Evolutionary conservation across 2,797 vertebrate genomes (phyloP), one percentile per base, ranked within the genome.

Genomic region (Phoxinus dragarum): DNA sequence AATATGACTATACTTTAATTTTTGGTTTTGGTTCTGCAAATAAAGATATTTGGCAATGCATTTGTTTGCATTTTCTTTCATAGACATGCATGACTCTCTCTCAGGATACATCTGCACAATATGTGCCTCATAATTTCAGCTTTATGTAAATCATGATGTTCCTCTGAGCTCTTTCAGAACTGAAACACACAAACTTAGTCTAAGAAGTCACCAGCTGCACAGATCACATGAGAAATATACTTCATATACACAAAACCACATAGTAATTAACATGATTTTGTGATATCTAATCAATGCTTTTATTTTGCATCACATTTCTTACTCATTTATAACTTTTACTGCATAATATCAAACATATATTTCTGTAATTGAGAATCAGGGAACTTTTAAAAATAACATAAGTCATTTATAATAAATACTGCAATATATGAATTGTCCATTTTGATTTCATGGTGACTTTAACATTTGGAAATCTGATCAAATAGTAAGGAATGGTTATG

Each of bases 21-120:
- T 4, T 52, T 54, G 19, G 5, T 36, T 77, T 59, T 40, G 34
- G 12, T 56, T 3, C 34, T 59, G 21, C 4, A 56, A 59, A 36
- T 59, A 59, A 77, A 77, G n/a, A 38, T 40, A 21, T 59, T 75
- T 40, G 34, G 21, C 52, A 40, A 38, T 2, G 12, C 52, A 56
- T 59, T 76, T 2, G 11, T 56, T n/a, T 56, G 52, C 74, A 40
- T 56, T 59, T n/a, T 76, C 21, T 56, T 76, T 76, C 21, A 7
- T 23, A 52, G 42, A 14, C 52, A 38, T 4, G 6, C 5, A 14
- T n/a, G 52, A 59, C 59, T 83, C 61, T 42, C 71, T 3, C 27
- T 74, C n/a, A 66, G 76, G 86, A 80, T 40, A 47, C 86, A 87
- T 69, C 86, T 87, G 81, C 77, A 14, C 66, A 34, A 5, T 31